Base-by-base conservation (phyloP, 2,797 vertebrate species). In the Gobionotothen gibberifrons region DNA sequence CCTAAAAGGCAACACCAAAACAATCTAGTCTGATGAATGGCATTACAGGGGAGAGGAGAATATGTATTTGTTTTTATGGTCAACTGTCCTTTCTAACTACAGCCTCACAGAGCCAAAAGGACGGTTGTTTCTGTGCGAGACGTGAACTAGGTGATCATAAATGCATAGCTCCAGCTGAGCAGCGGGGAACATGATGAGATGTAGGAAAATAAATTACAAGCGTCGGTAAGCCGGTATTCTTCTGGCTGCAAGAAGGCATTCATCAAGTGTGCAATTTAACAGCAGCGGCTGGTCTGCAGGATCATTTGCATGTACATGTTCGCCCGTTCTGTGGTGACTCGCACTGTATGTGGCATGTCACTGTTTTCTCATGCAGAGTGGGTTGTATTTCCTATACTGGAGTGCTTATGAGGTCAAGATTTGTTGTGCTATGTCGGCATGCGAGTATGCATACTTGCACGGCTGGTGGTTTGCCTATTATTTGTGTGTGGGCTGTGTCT, bases 401-500 rank as follows among this genome's bases (percentile, higher is more conserved):
- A 79, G 79, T 77, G 77, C 82, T 69, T 64, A 62, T 59, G 54
- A 78, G 74, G 63, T 76, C 6, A 17, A 57, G 46, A 2, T 72
- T 80, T 86, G 79, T 82, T 83, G 40, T 84, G 81, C 73, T n/a
- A 22, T 74, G 66, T 82, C 47, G 53, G 67, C 72, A 62, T 87
- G 84, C 73, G 56, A 79, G 79, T 68, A 61, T 84, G 78, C 84
- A 40, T 40, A 21, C 69, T 57, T 57, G 81, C 69, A 43, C 47
- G 36, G 55, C 60, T 71, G 79, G 49, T 81, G 86, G 58, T 75
- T 79, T 55, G 85, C 74, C 74, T 65, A 21, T 76, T 83, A 81
- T 81, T 63, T 86, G 69, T 75, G 78, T 78, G 83, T 87, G 90
- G 93, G 91, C 80, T 80, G 92, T 76, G 93, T 92, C 82, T 93